Conservation (phyloP, 2,113 vertebrate genomes). For the Thymallus thymallus region DNA sequence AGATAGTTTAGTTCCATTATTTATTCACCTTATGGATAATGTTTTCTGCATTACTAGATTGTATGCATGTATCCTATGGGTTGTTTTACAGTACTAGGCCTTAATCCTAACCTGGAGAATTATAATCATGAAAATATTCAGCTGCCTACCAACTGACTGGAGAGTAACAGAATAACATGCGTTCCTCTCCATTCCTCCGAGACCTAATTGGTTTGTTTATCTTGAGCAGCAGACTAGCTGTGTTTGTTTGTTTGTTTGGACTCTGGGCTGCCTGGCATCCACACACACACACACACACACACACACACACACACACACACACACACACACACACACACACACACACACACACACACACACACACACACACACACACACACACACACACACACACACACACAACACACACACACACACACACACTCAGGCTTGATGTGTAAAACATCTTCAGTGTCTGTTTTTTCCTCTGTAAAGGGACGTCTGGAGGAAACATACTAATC, state of each 20-base stretch:
- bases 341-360: too few species aligned
- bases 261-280: conserved; percentile 66
- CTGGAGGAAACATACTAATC: conserved; percentile 28
- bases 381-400: too few species aligned
- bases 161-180: conserved; percentile 44
- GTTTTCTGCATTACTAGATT: not conserved
- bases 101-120: conserved; percentile 43
- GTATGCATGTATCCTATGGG: too few species aligned
- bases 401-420: too few species aligned
- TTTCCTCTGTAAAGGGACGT: conserved; percentile 46
- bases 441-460: conserved; percentile 77
- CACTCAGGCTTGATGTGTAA: conserved; percentile 66
- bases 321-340: too few species aligned
- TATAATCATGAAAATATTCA: conserved; percentile 53
- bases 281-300: conserved; percentile 43
- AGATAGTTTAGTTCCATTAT: conserved; percentile 53
- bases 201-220: conserved; percentile 77
- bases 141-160: conserved; percentile 2
- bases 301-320: conserved; percentile 37
- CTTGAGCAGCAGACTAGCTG: conserved; percentile 68
- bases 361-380: too few species aligned
- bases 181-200: conserved; percentile 63
- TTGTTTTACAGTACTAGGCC: too few species aligned
- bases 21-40: too few species aligned
- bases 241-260: conserved; percentile 62